Percentiles rank a stretch among this genome's conserved stretches.
These are phyloP conservation scores for Eretmochelys imbricata DNA, from an alignment of 2,113 vertebrate genomes.

Conservation along the genomic window DNA sequence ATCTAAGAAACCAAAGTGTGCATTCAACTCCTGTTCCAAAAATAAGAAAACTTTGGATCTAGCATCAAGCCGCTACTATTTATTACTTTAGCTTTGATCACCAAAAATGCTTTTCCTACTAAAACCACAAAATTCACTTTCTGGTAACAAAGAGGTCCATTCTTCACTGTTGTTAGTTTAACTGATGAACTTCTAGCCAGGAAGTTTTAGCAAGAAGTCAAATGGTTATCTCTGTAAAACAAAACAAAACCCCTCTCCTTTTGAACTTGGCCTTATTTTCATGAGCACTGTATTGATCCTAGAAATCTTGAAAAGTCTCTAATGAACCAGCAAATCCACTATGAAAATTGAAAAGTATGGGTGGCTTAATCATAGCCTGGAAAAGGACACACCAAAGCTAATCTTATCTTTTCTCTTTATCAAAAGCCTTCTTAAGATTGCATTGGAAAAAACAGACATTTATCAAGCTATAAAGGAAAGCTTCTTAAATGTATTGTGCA, in stretches of 20 bases:
- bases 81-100: slow-evolving; percentile 62
- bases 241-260: neutral
- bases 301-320: neutral
- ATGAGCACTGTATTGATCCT: accelerated
- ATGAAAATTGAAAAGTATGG: accelerated
- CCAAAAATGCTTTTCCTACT: slow-evolving; percentile 44
- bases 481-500: neutral
- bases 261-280: neutral
- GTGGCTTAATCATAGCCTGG: accelerated
- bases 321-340: accelerated
- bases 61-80: slow-evolving; percentile 32
- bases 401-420: neutral
- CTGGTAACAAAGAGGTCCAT: slow-evolving; percentile 42
- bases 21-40: slow-evolving; percentile 17
- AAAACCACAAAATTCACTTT: slow-evolving; percentile 51
- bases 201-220: slow-evolving; percentile 11
- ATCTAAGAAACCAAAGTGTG: neutral
- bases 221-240: neutral
- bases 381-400: neutral
- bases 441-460: neutral
- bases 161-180: slow-evolving; percentile 12
- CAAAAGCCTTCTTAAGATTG: no score
- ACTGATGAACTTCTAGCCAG: slow-evolving; percentile 49
- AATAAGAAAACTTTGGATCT: slow-evolving; percentile 30
- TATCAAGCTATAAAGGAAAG: neutral